Conservation (phyloP, 2,113 vertebrate species). For the Mormoops blainvillei region DNA sequence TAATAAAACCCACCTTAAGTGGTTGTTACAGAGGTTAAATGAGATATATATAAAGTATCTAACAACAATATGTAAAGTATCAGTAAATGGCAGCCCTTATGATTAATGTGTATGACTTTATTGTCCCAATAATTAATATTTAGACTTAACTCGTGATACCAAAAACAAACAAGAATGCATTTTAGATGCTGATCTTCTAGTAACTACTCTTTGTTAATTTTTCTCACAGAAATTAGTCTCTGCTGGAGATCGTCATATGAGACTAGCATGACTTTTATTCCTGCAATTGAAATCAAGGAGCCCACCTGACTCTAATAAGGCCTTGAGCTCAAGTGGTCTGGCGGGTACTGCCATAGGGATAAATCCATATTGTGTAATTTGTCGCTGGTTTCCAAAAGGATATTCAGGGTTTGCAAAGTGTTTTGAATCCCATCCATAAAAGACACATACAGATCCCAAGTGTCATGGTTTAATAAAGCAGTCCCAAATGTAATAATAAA, state of each 20-base stretch:
- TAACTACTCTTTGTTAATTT: background rate
- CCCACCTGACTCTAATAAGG: background rate
- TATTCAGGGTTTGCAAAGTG: background rate
- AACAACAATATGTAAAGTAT: background rate
- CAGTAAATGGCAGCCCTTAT: background rate
- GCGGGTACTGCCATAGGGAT: background rate
- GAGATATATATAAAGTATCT: background rate
- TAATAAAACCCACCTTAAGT: background rate
- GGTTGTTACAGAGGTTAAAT: background rate
- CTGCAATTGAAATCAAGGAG: background rate
- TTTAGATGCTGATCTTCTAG: background rate
- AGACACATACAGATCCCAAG: background rate
- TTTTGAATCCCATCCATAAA: background rate
- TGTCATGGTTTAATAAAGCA: constrained; percentile 1
- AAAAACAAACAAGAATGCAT: background rate
- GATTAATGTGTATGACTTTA: background rate
- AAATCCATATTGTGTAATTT: background rate
- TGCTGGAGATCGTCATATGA: background rate
- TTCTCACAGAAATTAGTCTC: background rate
- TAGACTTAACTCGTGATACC: background rate
- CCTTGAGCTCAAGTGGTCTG: background rate
- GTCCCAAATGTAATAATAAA: constrained; percentile 8
- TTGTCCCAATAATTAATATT: background rate
- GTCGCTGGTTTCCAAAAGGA: background rate
- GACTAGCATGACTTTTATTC: background rate